A percentile compares a stretch with the other conserved stretches of the same genome.
phyloP scores from a whole-genome alignment of 2,888 invertebrate genomes.

The Ariolimax columbianus region DNA sequence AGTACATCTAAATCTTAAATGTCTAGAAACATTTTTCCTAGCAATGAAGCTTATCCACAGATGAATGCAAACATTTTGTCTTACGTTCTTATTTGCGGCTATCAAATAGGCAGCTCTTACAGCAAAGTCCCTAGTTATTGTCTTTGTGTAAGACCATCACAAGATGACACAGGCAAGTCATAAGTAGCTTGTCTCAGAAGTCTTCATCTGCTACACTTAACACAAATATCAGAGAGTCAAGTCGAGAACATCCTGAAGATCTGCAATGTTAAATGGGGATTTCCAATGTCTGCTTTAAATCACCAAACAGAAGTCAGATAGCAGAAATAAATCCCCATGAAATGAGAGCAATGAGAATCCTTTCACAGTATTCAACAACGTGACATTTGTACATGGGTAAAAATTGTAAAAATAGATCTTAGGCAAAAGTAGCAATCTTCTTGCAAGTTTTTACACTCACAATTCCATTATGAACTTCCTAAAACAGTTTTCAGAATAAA shows the following conservation, averaged over 20 bases:
- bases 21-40: too few relatives aligned
- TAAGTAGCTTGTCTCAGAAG: not conserved
- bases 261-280: not conserved
- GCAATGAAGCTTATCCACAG: not conserved
- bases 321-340: too few relatives aligned
- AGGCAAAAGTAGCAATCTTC: not conserved
- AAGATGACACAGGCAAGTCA: not conserved
- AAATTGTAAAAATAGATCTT: not conserved
- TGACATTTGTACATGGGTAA: not conserved
- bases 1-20: too few relatives aligned
- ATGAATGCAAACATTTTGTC: not conserved
- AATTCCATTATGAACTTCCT: not conserved
- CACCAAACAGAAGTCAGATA: too few relatives aligned
- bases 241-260: not conserved
- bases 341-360: too few relatives aligned
- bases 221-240: not conserved
- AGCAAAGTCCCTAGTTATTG: not conserved
- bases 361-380: not conserved
- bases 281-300: too few relatives aligned
- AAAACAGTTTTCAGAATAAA: too few relatives aligned
- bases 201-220: not conserved
- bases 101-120: not conserved
- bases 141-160: not conserved
- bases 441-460: not conserved
- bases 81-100: not conserved